phyloP scores from a whole-genome alignment of 2,113 vertebrate genomes.

The Lycaon pictus region DNA sequence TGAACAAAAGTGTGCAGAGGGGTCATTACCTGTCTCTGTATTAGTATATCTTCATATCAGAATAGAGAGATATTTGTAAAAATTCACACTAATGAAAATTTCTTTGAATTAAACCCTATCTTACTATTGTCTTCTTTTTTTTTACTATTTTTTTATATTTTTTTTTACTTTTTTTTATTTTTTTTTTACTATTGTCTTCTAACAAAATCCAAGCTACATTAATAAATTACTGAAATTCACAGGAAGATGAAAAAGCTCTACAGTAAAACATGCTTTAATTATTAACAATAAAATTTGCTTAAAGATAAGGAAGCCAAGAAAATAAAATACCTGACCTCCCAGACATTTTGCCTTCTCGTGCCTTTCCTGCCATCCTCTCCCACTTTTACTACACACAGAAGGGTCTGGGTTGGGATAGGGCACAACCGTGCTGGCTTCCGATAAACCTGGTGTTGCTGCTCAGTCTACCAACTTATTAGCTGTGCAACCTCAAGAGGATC shows the following conservation, averaged over 20 bases:
- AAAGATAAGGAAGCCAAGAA: not conserved
- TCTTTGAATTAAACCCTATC: not conserved
- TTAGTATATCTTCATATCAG: not conserved
- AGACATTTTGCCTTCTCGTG: not conserved
- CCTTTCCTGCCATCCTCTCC: not conserved
- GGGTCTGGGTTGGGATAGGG: not conserved
- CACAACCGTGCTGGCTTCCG: not conserved
- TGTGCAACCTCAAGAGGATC: not conserved
- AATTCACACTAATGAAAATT: not conserved
- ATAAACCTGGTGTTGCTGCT: not conserved
- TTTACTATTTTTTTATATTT: too few relatives aligned
- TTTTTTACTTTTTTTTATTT: too few relatives aligned
- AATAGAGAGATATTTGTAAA: not conserved
- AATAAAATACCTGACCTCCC: not conserved
- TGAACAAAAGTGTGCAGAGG: not conserved
- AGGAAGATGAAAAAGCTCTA: not conserved
- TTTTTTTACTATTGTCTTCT: not conserved
- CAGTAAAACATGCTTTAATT: not conserved
- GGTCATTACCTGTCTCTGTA: not conserved
- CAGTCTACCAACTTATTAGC: not conserved
- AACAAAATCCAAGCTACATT: not conserved
- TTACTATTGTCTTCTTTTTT: not conserved
- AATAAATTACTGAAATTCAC: conserved; percentile 11
- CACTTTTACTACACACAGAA: accelerated
- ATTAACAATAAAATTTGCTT: not conserved